Percentiles rank a stretch among this genome's conserved stretches.
Evolutionary conservation across 2,113 vertebrate species (phyloP).

Genomic region (Passer montanus): DNA sequence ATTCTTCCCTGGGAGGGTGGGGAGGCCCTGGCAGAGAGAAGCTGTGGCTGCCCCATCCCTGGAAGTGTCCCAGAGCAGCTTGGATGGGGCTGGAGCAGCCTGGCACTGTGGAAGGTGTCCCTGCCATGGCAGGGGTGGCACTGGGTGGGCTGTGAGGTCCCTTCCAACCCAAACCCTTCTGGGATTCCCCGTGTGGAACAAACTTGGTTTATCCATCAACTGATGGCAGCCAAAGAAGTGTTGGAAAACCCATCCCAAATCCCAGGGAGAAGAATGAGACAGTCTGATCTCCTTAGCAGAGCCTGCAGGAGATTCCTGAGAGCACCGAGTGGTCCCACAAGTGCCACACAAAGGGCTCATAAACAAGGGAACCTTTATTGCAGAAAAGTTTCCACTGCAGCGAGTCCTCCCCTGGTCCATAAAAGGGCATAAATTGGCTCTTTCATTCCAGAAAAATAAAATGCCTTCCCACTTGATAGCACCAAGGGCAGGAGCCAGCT

Average conservation of each 20-base stretch:
- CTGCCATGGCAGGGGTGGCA: background rate
- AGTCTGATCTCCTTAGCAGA: slow-evolving; percentile 42
- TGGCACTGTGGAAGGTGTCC: background rate
- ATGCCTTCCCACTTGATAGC: slow-evolving; percentile 69
- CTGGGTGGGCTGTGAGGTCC: rapidly evolving
- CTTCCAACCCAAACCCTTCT: background rate
- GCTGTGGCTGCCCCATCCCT: background rate
- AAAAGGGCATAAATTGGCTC: slow-evolving; percentile 69
- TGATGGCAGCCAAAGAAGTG: background rate
- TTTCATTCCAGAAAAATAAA: slow-evolving; percentile 75
- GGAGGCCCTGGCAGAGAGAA: background rate
- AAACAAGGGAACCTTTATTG: slow-evolving; percentile 74
- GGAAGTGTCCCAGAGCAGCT: background rate
- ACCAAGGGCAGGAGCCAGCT: slow-evolving; percentile 41
- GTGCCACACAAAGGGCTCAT: slow-evolving; percentile 42
- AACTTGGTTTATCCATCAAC: background rate
- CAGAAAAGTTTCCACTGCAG: slow-evolving; percentile 65
- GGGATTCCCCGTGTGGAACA: background rate
- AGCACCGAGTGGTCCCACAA: slow-evolving; percentile 44
- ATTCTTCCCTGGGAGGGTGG: background rate
- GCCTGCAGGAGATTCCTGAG: slow-evolving; percentile 13
- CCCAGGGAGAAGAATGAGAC: background rate
- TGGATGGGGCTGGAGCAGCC: background rate
- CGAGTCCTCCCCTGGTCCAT: slow-evolving; percentile 55
- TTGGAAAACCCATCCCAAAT: background rate